Conservation (phyloP, 2,113 vertebrate species). For the Psophia crepitans region DNA sequence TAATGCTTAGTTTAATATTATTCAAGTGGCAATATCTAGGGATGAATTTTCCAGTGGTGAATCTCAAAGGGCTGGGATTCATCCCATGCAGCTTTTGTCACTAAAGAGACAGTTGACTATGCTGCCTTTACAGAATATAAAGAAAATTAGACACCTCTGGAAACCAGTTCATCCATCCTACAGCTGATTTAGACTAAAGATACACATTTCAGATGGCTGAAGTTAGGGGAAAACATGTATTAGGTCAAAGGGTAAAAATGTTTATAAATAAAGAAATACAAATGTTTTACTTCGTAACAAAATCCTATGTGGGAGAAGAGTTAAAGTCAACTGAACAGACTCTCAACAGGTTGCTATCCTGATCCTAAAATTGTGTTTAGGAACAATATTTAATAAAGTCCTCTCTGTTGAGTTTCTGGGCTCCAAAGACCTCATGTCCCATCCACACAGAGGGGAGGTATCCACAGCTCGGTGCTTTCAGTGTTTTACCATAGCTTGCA, state of each 20-base stretch:
- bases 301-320: not conserved
- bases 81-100: not conserved
- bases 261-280: not conserved
- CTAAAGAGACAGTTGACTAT: not conserved
- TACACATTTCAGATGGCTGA: not conserved
- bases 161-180: not conserved
- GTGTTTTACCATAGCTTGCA: not conserved
- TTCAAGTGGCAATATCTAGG: not conserved
- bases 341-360: not conserved
- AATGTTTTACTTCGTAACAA: not conserved
- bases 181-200: not conserved
- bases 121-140: not conserved
- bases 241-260: not conserved
- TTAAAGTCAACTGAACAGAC: not conserved
- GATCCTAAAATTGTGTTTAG: not conserved
- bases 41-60: not conserved
- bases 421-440: not conserved
- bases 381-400: not conserved
- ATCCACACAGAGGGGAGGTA: not conserved
- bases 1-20: not conserved
- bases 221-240: not conserved
- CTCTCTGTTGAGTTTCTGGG: not conserved
- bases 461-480: not conserved
- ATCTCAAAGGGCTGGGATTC: not conserved
- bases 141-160: not conserved